phyloP scores from a whole-genome alignment of 2,797 vertebrate genomes.

The Fringilla coelebs region DNA sequence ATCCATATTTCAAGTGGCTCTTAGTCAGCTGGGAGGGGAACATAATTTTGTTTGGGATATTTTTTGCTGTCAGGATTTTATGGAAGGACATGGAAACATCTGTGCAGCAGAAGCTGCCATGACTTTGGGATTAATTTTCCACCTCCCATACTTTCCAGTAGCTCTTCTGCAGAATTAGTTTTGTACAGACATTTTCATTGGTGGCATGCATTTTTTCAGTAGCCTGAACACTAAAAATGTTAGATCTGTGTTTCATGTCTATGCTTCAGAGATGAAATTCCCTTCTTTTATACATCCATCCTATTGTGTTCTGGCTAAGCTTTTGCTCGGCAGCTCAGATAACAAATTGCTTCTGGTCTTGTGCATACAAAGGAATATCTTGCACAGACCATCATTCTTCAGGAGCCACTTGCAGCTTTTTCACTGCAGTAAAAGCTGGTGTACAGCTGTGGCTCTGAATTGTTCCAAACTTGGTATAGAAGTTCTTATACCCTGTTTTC shows the following conservation, averaged over 20 bases:
- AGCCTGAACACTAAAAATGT: background rate
- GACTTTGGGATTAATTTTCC: background rate
- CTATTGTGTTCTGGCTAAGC: background rate
- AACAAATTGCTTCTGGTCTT: background rate
- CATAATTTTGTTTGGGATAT: background rate
- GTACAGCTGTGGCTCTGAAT: background rate
- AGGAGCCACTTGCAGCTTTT: background rate
- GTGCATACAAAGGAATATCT: background rate
- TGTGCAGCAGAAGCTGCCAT: background rate
- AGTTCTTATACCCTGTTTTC: background rate
- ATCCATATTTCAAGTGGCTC: background rate
- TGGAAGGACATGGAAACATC: background rate
- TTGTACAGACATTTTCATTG: background rate
- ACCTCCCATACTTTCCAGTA: background rate
- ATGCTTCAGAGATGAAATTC: background rate
- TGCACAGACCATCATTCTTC: background rate
- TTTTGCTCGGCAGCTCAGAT: background rate
- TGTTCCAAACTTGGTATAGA: background rate
- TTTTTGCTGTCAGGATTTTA: background rate
- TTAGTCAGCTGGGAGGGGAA: background rate
- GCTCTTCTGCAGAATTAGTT: background rate
- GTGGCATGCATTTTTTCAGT: background rate
- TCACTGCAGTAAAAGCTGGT: background rate
- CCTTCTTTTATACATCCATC: background rate
- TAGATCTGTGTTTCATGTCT: background rate